These are phyloP conservation scores for Campylorhamphus procurvoides DNA, from an alignment of 2,113 vertebrate species.

Conservation along the genomic window DNA sequence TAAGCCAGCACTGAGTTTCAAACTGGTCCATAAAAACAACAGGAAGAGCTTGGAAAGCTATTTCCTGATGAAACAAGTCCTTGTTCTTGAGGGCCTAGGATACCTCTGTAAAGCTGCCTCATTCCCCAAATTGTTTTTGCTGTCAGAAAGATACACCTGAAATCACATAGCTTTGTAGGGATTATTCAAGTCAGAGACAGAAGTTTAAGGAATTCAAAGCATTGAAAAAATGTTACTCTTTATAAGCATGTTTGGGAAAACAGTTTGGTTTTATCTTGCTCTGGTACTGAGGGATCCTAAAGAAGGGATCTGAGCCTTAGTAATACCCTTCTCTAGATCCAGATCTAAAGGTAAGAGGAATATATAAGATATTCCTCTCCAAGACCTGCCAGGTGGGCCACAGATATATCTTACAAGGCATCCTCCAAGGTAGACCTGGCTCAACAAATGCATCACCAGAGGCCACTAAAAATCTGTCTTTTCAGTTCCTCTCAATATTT, in stretches of 20 bases:
- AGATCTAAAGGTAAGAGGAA: background rate
- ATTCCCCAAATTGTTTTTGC: background rate
- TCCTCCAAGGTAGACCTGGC: background rate
- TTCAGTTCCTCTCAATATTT: background rate
- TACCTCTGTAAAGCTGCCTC: background rate
- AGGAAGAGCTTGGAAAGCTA: background rate
- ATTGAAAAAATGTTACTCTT: background rate
- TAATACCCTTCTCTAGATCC: background rate
- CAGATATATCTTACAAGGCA: background rate
- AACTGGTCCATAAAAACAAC: background rate
- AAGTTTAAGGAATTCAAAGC: constrained; percentile 18
- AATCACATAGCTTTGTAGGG: background rate
- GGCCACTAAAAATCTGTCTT: background rate
- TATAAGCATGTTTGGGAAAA: background rate
- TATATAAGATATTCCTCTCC: background rate
- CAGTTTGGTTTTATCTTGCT: background rate
- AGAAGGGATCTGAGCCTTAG: background rate
- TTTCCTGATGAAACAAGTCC: background rate
- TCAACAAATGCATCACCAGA: background rate
- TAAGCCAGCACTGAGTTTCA: background rate
- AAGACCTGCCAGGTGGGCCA: background rate
- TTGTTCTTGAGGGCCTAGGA: background rate
- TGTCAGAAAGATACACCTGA: background rate
- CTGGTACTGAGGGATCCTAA: background rate
- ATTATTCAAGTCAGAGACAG: constrained; percentile 23